Conservation (phyloP, 2,797 vertebrate species). For the Xiphorhynchus erythropygius region DNA sequence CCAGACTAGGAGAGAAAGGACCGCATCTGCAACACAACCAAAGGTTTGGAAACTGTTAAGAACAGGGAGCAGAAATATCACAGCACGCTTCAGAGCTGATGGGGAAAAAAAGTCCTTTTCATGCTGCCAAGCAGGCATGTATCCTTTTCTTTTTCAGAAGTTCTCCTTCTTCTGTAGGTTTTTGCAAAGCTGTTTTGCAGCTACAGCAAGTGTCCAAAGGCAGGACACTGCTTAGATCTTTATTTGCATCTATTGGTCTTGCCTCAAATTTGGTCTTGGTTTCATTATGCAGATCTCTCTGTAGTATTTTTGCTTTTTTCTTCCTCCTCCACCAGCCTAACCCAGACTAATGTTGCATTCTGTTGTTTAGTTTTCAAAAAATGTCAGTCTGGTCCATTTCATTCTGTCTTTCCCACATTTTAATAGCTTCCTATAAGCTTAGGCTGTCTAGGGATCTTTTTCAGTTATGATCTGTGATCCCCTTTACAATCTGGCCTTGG, state of each 20-base stretch:
- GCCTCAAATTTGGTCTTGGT: background rate
- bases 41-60: constrained; percentile 40
- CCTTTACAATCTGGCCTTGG: constrained; percentile 35
- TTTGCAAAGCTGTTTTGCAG: background rate
- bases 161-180: background rate
- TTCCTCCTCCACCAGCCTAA: background rate
- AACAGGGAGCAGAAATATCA: constrained; percentile 17
- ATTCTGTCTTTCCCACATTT: background rate
- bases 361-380: constrained; percentile 25
- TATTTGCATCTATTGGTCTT: background rate
- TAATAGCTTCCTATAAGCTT: constrained; percentile 10
- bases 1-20: background rate
- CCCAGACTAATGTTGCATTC: background rate
- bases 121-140: background rate
- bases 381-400: constrained; percentile 3
- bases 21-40: background rate
- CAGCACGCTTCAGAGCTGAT: background rate
- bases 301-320: background rate
- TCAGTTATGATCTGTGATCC: constrained; percentile 30
- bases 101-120: background rate
- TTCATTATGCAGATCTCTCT: background rate
- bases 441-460: constrained; percentile 21
- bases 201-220: background rate
- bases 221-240: background rate
- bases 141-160: background rate